These are phyloP conservation scores for Leucoraja erinaceus DNA, from an alignment of 2,113 vertebrate genomes.

Conservation along the genomic window DNA sequence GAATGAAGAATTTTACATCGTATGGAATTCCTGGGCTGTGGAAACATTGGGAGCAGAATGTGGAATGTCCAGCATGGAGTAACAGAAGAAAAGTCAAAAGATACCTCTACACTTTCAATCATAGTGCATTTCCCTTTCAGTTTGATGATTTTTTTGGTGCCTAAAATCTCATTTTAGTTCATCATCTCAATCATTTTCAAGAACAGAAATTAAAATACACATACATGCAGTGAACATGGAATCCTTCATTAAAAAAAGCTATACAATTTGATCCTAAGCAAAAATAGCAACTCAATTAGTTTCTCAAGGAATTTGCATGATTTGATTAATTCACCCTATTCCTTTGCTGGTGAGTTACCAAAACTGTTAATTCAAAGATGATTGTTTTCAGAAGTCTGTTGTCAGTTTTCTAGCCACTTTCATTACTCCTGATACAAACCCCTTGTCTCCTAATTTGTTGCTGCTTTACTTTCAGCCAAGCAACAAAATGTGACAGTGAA, in stretches of 20 bases:
- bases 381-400: not conserved
- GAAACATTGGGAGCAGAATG: not conserved
- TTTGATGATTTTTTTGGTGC: not conserved
- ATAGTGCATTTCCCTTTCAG: not conserved
- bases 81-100: too few relatives aligned
- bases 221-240: not conserved
- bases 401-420: slow-evolving; percentile 4
- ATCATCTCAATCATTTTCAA: not conserved
- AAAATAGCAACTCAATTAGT: not conserved
- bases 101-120: too few relatives aligned
- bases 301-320: not conserved
- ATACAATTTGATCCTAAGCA: not conserved
- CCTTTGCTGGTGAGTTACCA: not conserved
- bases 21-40: not conserved
- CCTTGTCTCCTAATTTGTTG: not conserved
- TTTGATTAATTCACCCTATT: not conserved
- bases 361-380: not conserved
- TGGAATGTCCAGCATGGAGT: not conserved
- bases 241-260: not conserved
- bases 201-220: not conserved
- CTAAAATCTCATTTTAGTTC: not conserved
- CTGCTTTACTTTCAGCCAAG: not conserved
- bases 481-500: not conserved
- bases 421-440: not conserved
- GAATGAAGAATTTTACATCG: not conserved